These are phyloP conservation scores for Philopotamus ludificatus DNA, from an alignment of 1,140 invertebrate genomes.

Conservation along the genomic window DNA sequence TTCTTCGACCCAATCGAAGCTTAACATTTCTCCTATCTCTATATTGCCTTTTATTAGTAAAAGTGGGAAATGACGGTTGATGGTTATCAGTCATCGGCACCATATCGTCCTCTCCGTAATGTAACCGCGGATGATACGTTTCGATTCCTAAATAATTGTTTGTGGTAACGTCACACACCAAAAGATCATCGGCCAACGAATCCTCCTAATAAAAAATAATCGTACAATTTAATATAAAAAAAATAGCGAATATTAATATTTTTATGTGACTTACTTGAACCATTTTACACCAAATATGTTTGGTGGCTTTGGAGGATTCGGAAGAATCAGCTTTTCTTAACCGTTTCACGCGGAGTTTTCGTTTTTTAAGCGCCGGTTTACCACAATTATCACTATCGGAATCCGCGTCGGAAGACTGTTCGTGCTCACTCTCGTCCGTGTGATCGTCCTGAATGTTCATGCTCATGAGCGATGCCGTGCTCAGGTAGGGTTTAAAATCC, in stretches of 20 bases:
- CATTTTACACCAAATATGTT: slow-evolving; percentile 39
- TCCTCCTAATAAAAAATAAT: slow-evolving; percentile 36
- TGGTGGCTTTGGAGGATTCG: slow-evolving; percentile 24
- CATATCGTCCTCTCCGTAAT: slow-evolving; percentile 20
- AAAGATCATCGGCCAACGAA: slow-evolving; percentile 35
- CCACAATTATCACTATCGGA: slow-evolving; percentile 37
- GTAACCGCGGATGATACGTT: slow-evolving; percentile 23
- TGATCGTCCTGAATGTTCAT: slow-evolving; percentile 39
- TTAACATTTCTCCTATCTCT: slow-evolving; percentile 61
- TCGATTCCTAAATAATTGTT: slow-evolving; percentile 37
- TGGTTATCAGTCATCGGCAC: slow-evolving; percentile 9
- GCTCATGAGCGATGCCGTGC: slow-evolving; percentile 34
- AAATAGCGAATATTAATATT: background rate
- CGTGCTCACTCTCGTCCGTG: slow-evolving; percentile 32
- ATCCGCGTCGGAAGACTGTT: slow-evolving; percentile 30
- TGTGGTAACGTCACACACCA: slow-evolving; percentile 37
- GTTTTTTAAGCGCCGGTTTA: slow-evolving; percentile 24
- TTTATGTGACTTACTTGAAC: slow-evolving; percentile 23
- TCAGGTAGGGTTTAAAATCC: slow-evolving; percentile 30
- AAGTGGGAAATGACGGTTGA: background rate
- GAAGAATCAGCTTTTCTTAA: slow-evolving; percentile 5
- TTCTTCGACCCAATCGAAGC: slow-evolving; percentile 58
- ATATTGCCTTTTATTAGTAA: slow-evolving; percentile 56
- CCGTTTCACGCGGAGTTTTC: slow-evolving; percentile 36
- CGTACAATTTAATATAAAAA: background rate